Evolutionary conservation across 1,140 invertebrate genomes (phyloP).

Genomic region (Idris sp.): DNA sequence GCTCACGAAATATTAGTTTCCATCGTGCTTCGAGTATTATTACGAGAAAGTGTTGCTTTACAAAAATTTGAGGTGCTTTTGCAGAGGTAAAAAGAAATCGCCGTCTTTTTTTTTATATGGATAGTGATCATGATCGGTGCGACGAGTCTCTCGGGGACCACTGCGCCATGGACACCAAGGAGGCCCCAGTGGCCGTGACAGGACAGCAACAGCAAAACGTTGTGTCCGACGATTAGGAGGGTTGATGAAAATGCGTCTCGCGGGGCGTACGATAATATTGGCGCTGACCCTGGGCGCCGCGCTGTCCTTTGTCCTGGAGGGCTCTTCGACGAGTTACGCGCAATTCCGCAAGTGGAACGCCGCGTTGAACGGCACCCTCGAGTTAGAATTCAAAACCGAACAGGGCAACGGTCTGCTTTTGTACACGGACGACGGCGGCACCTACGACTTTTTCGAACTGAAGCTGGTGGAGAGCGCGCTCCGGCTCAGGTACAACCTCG

Average conservation of each 20-base stretch:
- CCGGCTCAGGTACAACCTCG: conserved; percentile 91
- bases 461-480: conserved; percentile 94
- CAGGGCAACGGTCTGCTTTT: conserved; percentile 92
- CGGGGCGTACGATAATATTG: conserved; percentile 37
- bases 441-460: conserved; percentile 96
- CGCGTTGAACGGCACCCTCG: conserved; percentile 89
- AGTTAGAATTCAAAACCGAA: conserved; percentile 94
- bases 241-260: conserved; percentile 19
- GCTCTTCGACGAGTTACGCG: conserved; percentile 90
- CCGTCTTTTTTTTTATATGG: no score
- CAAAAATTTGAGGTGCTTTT: no score
- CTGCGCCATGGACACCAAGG: no score
- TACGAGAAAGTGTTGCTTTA: no score
- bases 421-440: conserved; percentile 96
- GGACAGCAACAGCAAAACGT: no score
- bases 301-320: conserved; percentile 86
- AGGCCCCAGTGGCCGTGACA: no score
- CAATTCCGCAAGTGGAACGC: conserved; percentile 94
- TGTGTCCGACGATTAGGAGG: no score
- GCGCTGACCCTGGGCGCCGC: conserved; percentile 57
- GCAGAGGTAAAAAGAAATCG: no score
- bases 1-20: conserved; percentile 31
- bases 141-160: no score
- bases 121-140: no score
- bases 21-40: no score